Conservation (phyloP, 2,888 invertebrate genomes). For the Campoplex capitator region DNA sequence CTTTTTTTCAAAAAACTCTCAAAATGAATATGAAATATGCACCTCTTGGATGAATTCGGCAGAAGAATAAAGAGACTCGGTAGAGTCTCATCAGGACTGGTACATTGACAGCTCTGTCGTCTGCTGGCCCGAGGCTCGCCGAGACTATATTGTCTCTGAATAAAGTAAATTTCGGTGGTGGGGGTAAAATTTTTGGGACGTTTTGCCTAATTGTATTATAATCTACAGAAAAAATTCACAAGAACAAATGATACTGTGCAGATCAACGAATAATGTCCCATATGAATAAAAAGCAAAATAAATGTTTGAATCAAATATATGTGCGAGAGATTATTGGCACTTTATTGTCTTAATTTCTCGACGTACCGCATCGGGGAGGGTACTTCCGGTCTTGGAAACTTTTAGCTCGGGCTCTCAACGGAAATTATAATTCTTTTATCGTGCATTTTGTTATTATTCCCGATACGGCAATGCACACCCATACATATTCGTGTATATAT, state of each 20-base stretch:
- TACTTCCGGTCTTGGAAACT: conserved; percentile 56
- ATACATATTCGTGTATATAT: no score
- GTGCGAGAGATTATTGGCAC: conserved; percentile 7
- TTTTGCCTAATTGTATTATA: no score
- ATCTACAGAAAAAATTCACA: no score
- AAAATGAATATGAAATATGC: not conserved
- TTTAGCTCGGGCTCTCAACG: conserved; percentile 13
- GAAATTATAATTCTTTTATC: conserved; percentile 37
- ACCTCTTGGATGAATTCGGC: not conserved
- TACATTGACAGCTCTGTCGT: no score
- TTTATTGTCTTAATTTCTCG: conserved; percentile 33
- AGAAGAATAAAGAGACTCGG: not conserved
- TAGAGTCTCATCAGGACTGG: no score
- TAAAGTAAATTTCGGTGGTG: no score
- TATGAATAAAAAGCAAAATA: not conserved
- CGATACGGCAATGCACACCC: conserved; percentile 20
- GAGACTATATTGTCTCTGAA: no score
- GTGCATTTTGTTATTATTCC: conserved; percentile 24
- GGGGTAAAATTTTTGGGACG: no score
- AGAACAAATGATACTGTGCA: no score
- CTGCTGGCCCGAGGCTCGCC: no score
- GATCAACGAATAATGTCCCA: no score
- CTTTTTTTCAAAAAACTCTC: not conserved
- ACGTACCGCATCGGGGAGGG: not conserved
- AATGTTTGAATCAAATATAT: not conserved